Percentiles rank a stretch among this genome's conserved stretches.
These are phyloP conservation scores for Hylia prasina DNA, from an alignment of 2,113 vertebrate genomes.

Conservation along the genomic window DNA sequence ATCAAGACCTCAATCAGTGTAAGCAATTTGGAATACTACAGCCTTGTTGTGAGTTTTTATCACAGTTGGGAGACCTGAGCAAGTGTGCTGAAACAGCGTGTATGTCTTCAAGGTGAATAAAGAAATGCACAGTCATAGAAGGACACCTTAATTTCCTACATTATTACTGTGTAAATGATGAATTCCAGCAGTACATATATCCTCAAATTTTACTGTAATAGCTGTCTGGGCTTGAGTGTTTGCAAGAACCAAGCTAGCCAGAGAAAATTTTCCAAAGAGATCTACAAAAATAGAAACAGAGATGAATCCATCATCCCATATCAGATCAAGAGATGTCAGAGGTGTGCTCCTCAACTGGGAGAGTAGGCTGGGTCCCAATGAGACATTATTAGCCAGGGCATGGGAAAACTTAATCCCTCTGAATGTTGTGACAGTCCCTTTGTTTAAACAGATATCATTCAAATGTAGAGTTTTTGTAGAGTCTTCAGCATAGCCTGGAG, in stretches of 20 bases:
- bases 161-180: neutral
- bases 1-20: neutral
- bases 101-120: neutral
- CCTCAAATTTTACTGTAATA: neutral
- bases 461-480: neutral
- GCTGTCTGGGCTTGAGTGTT: neutral
- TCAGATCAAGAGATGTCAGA: neutral
- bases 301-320: neutral
- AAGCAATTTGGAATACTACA: neutral
- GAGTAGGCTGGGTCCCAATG: fast-evolving
- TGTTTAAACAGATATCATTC: neutral
- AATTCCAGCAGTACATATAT: neutral
- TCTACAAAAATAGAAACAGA: neutral
- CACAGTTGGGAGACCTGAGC: neutral
- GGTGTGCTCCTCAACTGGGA: neutral
- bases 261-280: neutral
- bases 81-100: neutral
- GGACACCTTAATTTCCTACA: neutral
- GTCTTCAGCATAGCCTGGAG: neutral
- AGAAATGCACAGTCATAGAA: neutral
- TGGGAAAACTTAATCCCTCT: neutral
- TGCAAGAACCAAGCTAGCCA: neutral
- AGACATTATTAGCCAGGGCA: neutral
- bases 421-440: neutral
- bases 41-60: neutral